Evolutionary conservation across 1,140 invertebrate species (phyloP).

Genomic region (Sitophilus oryzae): DNA sequence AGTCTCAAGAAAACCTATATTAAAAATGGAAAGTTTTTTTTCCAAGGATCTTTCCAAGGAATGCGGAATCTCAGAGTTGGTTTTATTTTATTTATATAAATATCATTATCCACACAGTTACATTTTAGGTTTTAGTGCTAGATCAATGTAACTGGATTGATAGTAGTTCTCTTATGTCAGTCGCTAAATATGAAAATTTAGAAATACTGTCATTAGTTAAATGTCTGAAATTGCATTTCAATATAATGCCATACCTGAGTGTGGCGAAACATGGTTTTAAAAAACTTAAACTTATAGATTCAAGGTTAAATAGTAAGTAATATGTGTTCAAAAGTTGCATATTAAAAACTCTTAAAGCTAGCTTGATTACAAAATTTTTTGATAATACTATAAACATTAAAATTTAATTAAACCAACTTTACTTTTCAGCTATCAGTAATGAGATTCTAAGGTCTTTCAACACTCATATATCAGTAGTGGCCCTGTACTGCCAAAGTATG

Average conservation of each 20-base stretch:
- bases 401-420: not conserved
- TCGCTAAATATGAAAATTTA: constrained; percentile 34
- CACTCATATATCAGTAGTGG: constrained; percentile 15
- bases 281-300: constrained; percentile 34
- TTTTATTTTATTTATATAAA: not conserved
- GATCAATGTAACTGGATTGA: constrained; percentile 35
- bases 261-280: constrained; percentile 34
- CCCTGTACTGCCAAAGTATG: constrained; percentile 32
- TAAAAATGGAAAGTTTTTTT: constrained; percentile 27
- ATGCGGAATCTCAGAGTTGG: constrained; percentile 34
- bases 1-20: constrained; percentile 32
- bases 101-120: not conserved
- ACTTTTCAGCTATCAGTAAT: constrained; percentile 29
- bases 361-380: not conserved
- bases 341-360: no score
- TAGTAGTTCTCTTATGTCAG: constrained; percentile 31
- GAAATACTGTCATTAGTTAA: constrained; percentile 36
- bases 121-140: constrained; percentile 36
- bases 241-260: constrained; percentile 31
- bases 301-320: constrained; percentile 28
- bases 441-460: constrained; percentile 25
- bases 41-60: constrained; percentile 20
- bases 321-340: no score
- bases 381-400: no score
- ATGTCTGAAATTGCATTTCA: constrained; percentile 31